Conservation (phyloP, 2,888 invertebrate genomes). For the Amphipoea lucens region DNA sequence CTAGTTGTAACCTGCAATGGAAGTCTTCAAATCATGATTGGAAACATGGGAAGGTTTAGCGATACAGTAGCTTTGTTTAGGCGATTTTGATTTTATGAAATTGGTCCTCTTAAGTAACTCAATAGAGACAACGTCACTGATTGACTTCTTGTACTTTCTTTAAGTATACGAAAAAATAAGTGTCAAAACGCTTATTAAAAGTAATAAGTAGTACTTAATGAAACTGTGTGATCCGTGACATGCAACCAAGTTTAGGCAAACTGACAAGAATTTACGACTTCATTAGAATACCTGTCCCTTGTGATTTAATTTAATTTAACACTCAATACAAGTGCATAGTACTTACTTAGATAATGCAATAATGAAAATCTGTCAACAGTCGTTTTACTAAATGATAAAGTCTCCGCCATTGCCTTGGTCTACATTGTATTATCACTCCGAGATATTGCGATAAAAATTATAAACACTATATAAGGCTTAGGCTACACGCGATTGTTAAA, state of each 20-base stretch:
- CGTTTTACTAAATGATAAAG: conserved; percentile 34
- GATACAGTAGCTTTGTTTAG: neutral
- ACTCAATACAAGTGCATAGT: neutral
- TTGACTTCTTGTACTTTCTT: neutral
- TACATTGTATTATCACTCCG: conserved; percentile 61
- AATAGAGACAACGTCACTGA: neutral
- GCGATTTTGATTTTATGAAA: neutral
- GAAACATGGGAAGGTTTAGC: neutral
- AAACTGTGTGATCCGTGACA: neutral
- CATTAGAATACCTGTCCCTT: neutral
- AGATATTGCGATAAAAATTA: conserved; percentile 41
- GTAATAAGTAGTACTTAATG: neutral
- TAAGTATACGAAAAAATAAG: neutral
- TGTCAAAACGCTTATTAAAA: neutral
- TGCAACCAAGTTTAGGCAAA: neutral
- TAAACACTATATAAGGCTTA: conserved; percentile 36
- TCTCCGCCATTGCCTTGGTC: conserved; percentile 68
- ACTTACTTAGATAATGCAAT: neutral
- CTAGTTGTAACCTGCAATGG: neutral
- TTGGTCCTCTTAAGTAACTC: neutral
- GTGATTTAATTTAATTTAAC: neutral
- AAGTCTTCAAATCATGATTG: neutral
- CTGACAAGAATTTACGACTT: neutral
- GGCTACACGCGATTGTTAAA: neutral
- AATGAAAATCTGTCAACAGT: conserved; percentile 39